Percentiles rank a stretch among this genome's conserved stretches.
Conservation (phyloP, 2,888 invertebrate genomes). For the Bombyx huttoni region DNA sequence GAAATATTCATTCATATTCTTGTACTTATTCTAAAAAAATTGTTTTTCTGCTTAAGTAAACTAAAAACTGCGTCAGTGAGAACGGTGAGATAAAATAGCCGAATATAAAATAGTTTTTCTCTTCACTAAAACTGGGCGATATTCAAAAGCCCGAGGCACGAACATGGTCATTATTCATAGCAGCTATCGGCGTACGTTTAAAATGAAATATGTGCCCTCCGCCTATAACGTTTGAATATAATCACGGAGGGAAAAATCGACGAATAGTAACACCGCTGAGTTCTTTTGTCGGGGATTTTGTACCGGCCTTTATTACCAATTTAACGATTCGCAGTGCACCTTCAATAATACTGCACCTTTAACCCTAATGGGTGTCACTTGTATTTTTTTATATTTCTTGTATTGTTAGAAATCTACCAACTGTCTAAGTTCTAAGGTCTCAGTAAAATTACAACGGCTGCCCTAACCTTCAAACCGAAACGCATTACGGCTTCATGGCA, state of each 20-base stretch:
- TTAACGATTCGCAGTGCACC: not conserved
- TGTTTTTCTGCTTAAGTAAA: too few relatives aligned
- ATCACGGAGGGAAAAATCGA: slow-evolving; percentile 8
- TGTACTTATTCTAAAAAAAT: too few relatives aligned
- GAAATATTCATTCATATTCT: too few relatives aligned
- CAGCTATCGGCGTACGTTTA: slow-evolving; percentile 45
- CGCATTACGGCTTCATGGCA: too few relatives aligned
- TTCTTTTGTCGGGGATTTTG: not conserved
- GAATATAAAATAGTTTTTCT: not conserved
- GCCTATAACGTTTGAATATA: slow-evolving; percentile 37
- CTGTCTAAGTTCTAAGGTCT: too few relatives aligned
- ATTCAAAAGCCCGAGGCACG: slow-evolving; percentile 2
- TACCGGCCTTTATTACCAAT: not conserved
- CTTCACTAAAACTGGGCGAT: not conserved
- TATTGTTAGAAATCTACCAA: not conserved
- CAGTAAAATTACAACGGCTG: too few relatives aligned
- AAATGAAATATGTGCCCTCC: slow-evolving; percentile 47
- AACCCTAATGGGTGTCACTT: not conserved
- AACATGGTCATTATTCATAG: slow-evolving; percentile 34
- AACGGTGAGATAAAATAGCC: not conserved
- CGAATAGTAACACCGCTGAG: not conserved
- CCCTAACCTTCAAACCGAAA: too few relatives aligned
- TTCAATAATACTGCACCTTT: not conserved
- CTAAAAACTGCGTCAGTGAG: too few relatives aligned
- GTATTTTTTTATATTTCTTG: not conserved